Conservation (phyloP, 2,888 invertebrate species). For the Lottia gigantea region DNA sequence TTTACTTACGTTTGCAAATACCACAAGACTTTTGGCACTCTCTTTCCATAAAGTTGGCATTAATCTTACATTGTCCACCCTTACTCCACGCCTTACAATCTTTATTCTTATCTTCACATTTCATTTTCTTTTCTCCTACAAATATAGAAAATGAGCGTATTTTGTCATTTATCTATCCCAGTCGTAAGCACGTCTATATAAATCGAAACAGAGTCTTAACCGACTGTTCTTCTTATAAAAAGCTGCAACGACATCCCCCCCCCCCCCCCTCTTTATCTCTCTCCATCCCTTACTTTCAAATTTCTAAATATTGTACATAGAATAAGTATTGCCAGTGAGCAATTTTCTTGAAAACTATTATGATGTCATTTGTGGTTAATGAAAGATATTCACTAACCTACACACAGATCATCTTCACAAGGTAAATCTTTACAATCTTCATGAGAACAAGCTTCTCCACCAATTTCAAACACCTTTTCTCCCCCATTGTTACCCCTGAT, state of each 20-base stretch:
- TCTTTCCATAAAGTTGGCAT: background rate
- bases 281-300: no score
- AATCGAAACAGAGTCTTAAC: no score
- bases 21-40: background rate
- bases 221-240: no score
- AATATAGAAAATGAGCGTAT: background rate
- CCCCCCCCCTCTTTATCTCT: no score
- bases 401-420: conserved; percentile 27
- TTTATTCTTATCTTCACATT: background rate
- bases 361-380: no score
- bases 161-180: no score
- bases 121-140: background rate
- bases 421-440: conserved; percentile 18
- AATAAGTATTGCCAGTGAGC: no score
- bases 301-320: no score
- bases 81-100: background rate
- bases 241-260: no score
- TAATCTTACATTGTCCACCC: background rate
- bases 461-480: background rate
- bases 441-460: background rate
- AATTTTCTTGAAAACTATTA: no score
- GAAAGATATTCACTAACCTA: conserved; percentile 18
- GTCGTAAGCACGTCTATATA: no score
- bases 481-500: background rate
- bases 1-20: background rate